A percentile compares a stretch with the other conserved stretches of the same genome.
These are phyloP conservation scores for Anguilla japonica DNA, from an alignment of 2,113 vertebrate species.

Conservation along the genomic window DNA sequence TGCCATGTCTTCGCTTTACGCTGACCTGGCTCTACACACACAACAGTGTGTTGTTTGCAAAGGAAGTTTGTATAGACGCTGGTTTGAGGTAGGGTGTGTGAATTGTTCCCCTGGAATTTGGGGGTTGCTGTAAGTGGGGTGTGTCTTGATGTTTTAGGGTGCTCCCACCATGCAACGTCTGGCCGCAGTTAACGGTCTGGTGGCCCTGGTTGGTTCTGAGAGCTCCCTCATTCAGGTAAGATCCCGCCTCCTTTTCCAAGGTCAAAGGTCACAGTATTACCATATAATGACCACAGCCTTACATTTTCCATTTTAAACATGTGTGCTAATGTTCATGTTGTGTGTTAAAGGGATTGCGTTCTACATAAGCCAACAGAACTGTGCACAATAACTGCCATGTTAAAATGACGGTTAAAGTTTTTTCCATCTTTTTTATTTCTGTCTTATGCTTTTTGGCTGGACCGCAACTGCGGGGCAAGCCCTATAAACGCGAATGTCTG, in stretches of 20 bases:
- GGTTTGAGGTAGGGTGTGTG: background rate
- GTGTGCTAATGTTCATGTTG: too few relatives aligned
- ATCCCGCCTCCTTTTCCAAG: background rate
- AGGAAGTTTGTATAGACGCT: too few relatives aligned
- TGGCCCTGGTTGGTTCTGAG: conserved; percentile 89
- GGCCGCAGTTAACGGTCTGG: conserved; percentile 85
- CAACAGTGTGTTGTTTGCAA: background rate
- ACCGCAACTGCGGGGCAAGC: too few relatives aligned
- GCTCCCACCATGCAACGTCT: conserved; percentile 94
- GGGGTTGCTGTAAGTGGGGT: background rate
- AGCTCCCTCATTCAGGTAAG: conserved; percentile 79
- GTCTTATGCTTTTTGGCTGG: background rate
- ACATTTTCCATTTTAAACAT: too few relatives aligned
- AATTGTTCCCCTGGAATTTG: background rate
- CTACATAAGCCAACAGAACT: background rate
- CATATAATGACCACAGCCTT: too few relatives aligned
- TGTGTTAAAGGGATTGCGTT: background rate
- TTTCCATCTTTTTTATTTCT: background rate
- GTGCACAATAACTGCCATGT: background rate
- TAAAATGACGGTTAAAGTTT: background rate
- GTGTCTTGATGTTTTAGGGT: conserved; percentile 66
- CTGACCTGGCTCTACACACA: background rate
- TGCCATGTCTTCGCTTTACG: too few relatives aligned
- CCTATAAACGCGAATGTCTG: too few relatives aligned
- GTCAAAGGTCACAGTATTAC: background rate